phyloP scores from a whole-genome alignment of 1,140 invertebrate genomes.

The Rhopalosiphum padi region DNA sequence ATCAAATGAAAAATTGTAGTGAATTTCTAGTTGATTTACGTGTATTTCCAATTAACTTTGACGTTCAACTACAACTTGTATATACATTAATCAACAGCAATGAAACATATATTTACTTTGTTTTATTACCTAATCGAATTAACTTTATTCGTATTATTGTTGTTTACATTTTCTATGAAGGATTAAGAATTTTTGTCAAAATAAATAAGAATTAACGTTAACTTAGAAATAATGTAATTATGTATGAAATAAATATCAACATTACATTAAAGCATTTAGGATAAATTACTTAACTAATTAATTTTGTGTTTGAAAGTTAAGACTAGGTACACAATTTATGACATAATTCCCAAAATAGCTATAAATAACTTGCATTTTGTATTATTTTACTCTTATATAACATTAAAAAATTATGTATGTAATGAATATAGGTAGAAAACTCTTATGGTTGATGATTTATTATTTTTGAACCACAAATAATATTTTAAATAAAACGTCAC shows the following conservation, averaged over 20 bases:
- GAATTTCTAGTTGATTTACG: conserved; percentile 1
- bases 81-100: neutral
- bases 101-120: neutral
- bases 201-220: neutral
- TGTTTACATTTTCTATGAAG: neutral
- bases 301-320: neutral
- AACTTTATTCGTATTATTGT: neutral
- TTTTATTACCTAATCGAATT: neutral
- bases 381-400: neutral
- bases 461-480: neutral
- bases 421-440: neutral
- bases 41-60: conserved; percentile 47
- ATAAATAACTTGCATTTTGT: neutral
- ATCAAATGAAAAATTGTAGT: neutral
- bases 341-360: neutral
- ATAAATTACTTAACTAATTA: neutral
- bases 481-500: conserved; percentile 33
- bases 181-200: neutral
- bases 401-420: neutral
- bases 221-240: neutral
- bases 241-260: neutral
- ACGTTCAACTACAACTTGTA: neutral
- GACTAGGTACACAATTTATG: neutral
- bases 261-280: neutral
- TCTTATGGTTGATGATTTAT: neutral